Evolutionary conservation across 1,140 invertebrate species (phyloP), one percentile per base, ranked within the genome.

Genomic region (Trachymyrmex septentrionalis): DNA sequence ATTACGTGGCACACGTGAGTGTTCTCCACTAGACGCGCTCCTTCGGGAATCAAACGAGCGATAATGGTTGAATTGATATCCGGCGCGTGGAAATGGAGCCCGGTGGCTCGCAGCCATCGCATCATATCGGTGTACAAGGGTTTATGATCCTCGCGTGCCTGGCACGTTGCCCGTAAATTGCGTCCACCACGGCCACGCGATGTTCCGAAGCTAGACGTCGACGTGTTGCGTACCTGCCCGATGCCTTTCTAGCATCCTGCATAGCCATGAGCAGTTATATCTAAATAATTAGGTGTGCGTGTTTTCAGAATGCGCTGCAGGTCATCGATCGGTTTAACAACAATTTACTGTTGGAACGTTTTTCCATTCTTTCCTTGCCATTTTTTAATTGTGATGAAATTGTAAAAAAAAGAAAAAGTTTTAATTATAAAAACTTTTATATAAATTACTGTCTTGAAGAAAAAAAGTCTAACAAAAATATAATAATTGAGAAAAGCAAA

Each of bases 91-190:
- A 69, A 76, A 85, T 67, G 86, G 80, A 67, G 34, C 63, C 19
- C 3, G n/a, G 30, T 75, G 38, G 80, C 57, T 30, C 67, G 44
- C 71, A 76, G 69, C 55, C 86, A 64, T 86, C 59, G 66, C 59
- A 67, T 76, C 78, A 84, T 84, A 91, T 91, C 89, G 78, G 50
- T 86, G 72, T 90, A 90, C 90, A 84, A 86, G 86, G 72, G 87
- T 91, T 91, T 88, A 91, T 87, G 87, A 84, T 88, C 57, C 57
- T 85, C 87, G 50, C 78, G 78, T 81, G 89, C 80, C 80, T 91
- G 90, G 90, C 89, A 91, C 89, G 86, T 85, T 90, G 89, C 88
- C 89, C 80, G 86, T 90, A 90, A 90, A 90, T 90, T 89, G 88
- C 66, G 27, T 61, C 66, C 72, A 87, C 67, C 67, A 48, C 44